Evolutionary conservation across 2,797 vertebrate genomes (phyloP), one percentile per base, ranked within the genome.

Genomic region (Enteromius mattozi): DNA sequence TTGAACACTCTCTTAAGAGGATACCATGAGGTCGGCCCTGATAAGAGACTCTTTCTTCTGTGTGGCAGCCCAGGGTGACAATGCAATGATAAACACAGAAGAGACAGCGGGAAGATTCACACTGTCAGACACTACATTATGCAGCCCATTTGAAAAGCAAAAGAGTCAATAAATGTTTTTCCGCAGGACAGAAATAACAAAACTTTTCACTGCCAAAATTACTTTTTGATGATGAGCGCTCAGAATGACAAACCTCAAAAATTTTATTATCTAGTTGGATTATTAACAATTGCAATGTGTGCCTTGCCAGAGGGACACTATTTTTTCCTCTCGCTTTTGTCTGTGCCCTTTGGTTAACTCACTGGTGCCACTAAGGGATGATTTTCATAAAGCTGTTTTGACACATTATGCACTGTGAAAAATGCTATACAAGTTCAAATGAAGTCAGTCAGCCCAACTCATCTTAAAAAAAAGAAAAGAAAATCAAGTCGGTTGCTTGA

Each of bases 21-120:
- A 86, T 65, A 86, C 80, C 87, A 86, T 87, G 85, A 84, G 88
- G 91, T 86, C 85, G 75, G 87, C 24, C 61, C 86, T 87, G 93
- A 94, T 93, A 93, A 94, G 84, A 85, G 59, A 90, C 83, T 89
- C 81, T 42, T 85, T 92, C 80, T 91, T 86, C 45, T 35, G 35
- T n/a, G 40, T 37, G 65, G 89, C 83, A 88, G 87, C 77, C 42
- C 80, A 45, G 6, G 40, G 40, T 77, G 78, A 86, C 56, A 87
- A 80, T 30, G 61, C 63, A 70, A 82, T 54, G 74, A 70, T 83
- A 78, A 83, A 70, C 65, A 24, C 54, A 33, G 37, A 83, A 33
- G 35, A 69, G 49, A 78, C 17, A 27, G 42, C 16, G 0, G 40
- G 24, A 13, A 1, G 6, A 21, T 68, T 45, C 24, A 77, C 17